A percentile compares a stretch with the other conserved stretches of the same genome.
phyloP scores from a whole-genome alignment of 1,140 invertebrate species.

The Euura saliciscinereae region DNA sequence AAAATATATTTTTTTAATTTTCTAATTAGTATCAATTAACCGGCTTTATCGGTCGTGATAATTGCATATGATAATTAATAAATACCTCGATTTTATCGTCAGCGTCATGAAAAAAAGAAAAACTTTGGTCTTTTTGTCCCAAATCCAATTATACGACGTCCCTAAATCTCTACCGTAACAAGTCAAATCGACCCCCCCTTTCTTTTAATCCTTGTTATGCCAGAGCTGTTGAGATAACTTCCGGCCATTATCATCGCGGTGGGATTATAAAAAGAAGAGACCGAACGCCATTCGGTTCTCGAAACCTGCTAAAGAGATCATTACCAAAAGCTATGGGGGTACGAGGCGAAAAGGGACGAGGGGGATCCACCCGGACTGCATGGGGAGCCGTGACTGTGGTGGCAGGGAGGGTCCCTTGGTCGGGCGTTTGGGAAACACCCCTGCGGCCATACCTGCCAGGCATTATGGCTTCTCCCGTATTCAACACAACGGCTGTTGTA shows the following conservation, averaged over 20 bases:
- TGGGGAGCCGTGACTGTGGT: neutral
- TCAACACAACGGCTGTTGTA: neutral
- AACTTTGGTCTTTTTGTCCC: no score
- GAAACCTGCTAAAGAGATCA: no score
- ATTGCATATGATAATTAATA: neutral
- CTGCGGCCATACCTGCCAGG: conserved; percentile 49
- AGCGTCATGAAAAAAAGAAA: no score
- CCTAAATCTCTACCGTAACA: no score
- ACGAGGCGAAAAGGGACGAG: neutral
- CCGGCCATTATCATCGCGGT: neutral
- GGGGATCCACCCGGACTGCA: neutral
- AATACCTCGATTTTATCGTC: neutral
- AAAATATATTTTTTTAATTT: neutral
- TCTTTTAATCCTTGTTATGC: no score
- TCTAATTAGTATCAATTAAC: neutral
- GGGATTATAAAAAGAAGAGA: no score
- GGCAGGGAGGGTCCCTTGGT: conserved; percentile 42
- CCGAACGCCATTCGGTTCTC: no score
- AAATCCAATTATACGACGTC: no score
- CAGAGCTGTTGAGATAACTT: neutral
- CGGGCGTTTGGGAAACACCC: conserved; percentile 48
- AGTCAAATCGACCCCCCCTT: no score
- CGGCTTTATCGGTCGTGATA: neutral
- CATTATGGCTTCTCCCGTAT: conserved; percentile 41
- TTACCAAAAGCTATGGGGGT: neutral